Percentiles rank a stretch among this genome's conserved stretches.
phyloP scores from a whole-genome alignment of 2,797 vertebrate species.

The Halcyon badia region DNA sequence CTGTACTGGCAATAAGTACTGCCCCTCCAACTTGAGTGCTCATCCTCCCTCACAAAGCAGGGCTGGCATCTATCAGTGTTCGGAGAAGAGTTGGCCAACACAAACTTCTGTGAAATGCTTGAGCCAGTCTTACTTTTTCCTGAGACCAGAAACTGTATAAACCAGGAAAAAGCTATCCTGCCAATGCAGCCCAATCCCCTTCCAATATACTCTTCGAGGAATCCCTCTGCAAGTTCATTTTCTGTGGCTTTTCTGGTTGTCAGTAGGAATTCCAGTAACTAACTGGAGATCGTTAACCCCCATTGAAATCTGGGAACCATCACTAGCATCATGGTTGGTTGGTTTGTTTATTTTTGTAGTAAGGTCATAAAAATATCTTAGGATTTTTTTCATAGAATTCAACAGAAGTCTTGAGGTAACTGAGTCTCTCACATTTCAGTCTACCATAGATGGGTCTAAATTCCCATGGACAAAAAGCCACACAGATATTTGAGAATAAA shows the following conservation, averaged over 20 bases:
- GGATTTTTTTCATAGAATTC: background rate
- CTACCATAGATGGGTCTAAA: background rate
- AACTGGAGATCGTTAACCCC: background rate
- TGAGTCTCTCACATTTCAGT: background rate
- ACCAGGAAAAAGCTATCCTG: background rate
- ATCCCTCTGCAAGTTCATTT: constrained; percentile 14
- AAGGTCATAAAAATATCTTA: background rate
- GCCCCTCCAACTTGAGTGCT: background rate
- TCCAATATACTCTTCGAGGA: background rate
- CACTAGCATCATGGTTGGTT: background rate
- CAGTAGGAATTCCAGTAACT: background rate
- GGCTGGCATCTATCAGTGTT: background rate
- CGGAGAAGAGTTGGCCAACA: background rate
- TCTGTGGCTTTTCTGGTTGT: background rate
- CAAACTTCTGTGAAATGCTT: constrained; percentile 22
- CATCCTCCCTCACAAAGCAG: background rate
- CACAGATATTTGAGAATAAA: background rate
- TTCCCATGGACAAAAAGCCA: background rate
- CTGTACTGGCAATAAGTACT: background rate
- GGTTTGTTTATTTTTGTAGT: background rate
- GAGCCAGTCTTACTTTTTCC: background rate
- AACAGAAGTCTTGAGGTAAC: background rate
- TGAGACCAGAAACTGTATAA: background rate
- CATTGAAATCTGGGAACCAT: background rate
- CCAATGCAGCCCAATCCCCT: background rate